Conservation (phyloP, 2,888 invertebrate species). For the Candidula unifasciata region DNA sequence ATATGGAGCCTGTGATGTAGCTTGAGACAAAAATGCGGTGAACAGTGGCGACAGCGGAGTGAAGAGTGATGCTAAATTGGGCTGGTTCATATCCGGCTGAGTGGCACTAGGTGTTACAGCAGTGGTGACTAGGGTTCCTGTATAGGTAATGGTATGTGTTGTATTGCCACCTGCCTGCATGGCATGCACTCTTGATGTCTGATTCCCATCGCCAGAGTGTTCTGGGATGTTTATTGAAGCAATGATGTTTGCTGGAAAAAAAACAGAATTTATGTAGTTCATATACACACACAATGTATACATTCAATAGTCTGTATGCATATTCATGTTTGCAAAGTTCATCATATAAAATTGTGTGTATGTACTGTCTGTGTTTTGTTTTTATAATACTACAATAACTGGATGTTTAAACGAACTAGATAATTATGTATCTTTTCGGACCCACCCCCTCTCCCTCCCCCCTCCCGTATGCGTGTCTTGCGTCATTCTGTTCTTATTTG, state of each 20-base stretch:
- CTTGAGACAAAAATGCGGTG: slow-evolving; percentile 72
- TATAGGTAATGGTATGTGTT: slow-evolving; percentile 80
- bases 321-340: no score
- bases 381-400: no score
- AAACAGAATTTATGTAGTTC: slow-evolving; percentile 20
- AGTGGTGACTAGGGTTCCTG: slow-evolving; percentile 86
- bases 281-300: no score
- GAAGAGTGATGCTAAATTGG: slow-evolving; percentile 67
- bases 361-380: no score
- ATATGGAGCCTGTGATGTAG: slow-evolving; percentile 60
- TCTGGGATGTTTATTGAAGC: slow-evolving; percentile 75
- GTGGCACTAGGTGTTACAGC: slow-evolving; percentile 74
- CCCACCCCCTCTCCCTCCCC: no score
- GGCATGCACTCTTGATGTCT: slow-evolving; percentile 53
- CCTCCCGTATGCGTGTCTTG: no score
- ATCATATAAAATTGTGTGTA: no score
- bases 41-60: slow-evolving; percentile 73
- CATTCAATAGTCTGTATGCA: no score
- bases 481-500: no score
- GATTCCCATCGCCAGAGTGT: slow-evolving; percentile 57
- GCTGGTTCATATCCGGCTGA: slow-evolving; percentile 60
- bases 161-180: slow-evolving; percentile 55
- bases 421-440: no score
- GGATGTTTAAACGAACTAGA: no score
- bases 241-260: slow-evolving; percentile 70